Percentiles rank a stretch among this genome's conserved stretches.
These are phyloP conservation scores for Taeniopygia guttata DNA, from an alignment of 2,797 vertebrate genomes.

Conservation along the genomic window DNA sequence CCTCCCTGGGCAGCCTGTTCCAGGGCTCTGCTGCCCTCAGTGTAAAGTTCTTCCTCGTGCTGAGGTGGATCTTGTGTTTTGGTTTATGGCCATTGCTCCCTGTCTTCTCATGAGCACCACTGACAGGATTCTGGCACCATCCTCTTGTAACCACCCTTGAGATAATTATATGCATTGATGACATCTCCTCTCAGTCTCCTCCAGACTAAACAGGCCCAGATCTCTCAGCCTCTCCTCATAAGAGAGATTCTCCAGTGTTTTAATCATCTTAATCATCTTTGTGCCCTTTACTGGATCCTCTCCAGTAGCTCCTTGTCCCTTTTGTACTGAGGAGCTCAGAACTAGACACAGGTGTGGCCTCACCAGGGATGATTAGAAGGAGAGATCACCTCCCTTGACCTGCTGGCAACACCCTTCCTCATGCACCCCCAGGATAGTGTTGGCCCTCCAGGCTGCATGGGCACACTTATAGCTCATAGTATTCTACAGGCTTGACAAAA, in stretches of 20 bases:
- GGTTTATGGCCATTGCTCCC: neutral
- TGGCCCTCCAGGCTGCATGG: neutral
- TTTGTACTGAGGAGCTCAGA: neutral
- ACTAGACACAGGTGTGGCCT: neutral
- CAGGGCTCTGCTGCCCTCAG: neutral
- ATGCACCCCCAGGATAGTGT: rapidly evolving
- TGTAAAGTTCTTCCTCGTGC: neutral
- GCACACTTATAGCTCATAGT: rapidly evolving
- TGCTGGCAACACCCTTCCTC: neutral
- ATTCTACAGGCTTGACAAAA: neutral
- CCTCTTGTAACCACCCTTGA: neutral
- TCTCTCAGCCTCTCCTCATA: neutral
- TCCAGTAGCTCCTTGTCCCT: neutral
- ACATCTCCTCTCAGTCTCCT: neutral
- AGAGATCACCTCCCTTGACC: too few species aligned
- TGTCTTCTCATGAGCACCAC: neutral
- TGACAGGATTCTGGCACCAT: neutral
- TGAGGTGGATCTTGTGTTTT: neutral
- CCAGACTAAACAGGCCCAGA: neutral
- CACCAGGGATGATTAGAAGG: neutral
- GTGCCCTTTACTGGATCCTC: neutral
- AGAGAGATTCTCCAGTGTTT: neutral
- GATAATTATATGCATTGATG: neutral
- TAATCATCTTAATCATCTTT: neutral
- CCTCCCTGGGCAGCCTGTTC: neutral